Conservation (phyloP, 2,797 vertebrate species). For the Rhinichthys osculus region DNA sequence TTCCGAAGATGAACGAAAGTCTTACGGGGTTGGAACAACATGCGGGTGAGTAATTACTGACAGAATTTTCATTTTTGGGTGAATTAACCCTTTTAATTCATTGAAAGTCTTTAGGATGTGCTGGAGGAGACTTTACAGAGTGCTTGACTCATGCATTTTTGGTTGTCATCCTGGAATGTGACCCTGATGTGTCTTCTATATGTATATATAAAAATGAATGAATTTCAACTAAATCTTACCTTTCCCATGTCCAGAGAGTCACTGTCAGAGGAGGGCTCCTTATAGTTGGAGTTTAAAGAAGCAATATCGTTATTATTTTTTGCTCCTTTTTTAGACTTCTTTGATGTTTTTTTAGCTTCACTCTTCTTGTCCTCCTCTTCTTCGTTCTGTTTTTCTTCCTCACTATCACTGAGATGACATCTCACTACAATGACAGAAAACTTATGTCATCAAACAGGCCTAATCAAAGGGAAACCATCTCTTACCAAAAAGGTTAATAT, state of each 20-base stretch:
- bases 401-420: conserved; percentile 77
- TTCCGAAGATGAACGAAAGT: too few relatives aligned
- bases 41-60: too few relatives aligned
- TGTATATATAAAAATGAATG: background rate
- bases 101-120: too few relatives aligned
- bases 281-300: conserved; percentile 79
- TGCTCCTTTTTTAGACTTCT: conserved; percentile 62
- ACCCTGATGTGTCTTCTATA: too few relatives aligned
- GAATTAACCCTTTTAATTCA: too few relatives aligned
- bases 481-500: background rate
- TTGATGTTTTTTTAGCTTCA: conserved; percentile 62
- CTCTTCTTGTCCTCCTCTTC: conserved; percentile 60
- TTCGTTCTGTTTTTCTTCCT: conserved; percentile 54
- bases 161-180: too few relatives aligned
- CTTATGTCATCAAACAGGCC: background rate
- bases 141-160: too few relatives aligned
- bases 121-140: too few relatives aligned
- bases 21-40: too few relatives aligned
- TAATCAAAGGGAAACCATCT: background rate
- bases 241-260: conserved; percentile 67
- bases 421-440: conserved; percentile 64
- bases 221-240: conserved; percentile 61
- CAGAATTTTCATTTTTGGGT: too few relatives aligned
- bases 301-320: conserved; percentile 68
- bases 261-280: conserved; percentile 70